These are phyloP conservation scores for Ischnura elegans DNA, from an alignment of 2,888 invertebrate genomes.

Conservation along the genomic window DNA sequence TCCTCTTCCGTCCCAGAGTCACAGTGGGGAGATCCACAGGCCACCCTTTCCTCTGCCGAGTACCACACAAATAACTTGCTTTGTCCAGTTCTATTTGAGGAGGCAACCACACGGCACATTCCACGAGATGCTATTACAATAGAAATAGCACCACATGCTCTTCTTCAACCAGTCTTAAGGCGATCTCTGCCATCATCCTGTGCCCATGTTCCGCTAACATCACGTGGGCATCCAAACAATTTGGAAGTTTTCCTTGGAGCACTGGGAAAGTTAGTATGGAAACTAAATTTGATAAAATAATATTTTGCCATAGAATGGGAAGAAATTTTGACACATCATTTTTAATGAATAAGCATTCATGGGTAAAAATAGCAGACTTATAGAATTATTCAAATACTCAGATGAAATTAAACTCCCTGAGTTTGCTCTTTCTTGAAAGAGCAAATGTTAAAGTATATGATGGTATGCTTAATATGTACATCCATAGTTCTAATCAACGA, in stretches of 20 bases:
- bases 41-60: constrained; percentile 87
- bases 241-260: constrained; percentile 59
- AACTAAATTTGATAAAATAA: background rate
- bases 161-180: constrained; percentile 80
- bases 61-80: constrained; percentile 93
- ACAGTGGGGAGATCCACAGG: constrained; percentile 85
- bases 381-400: no score
- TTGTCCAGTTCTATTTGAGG: constrained; percentile 85
- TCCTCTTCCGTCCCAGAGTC: constrained; percentile 89
- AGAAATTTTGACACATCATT: no score
- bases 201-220: constrained; percentile 79
- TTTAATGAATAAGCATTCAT: no score
- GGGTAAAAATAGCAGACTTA: no score
- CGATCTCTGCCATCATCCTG: constrained; percentile 78
- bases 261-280: constrained; percentile 74
- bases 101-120: constrained; percentile 78
- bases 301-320: no score
- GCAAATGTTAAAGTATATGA: no score
- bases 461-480: no score
- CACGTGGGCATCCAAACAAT: constrained; percentile 72
- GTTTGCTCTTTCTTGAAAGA: no score
- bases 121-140: constrained; percentile 80
- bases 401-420: no score
- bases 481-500: no score
- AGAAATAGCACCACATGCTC: constrained; percentile 81